phyloP scores from a whole-genome alignment of 2,113 vertebrate genomes.

The Cyanistes caeruleus region DNA sequence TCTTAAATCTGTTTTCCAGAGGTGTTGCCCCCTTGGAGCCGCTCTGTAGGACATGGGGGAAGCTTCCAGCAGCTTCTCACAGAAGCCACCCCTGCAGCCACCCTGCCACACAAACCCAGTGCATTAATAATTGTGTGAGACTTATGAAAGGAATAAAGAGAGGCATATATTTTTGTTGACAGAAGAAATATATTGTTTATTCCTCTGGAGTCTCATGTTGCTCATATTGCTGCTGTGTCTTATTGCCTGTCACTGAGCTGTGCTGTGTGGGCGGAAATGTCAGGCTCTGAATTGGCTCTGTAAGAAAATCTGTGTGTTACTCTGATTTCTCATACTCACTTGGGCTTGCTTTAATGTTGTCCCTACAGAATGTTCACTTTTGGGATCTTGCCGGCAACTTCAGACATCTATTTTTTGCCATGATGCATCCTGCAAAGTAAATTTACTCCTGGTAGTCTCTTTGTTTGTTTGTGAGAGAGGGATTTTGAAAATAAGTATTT shows the following conservation, averaged over 20 bases:
- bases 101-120: not conserved
- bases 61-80: not conserved
- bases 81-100: not conserved
- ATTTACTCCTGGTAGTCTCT: not conserved
- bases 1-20: not conserved
- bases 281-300: not conserved
- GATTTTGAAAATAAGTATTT: not conserved
- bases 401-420: not conserved
- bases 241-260: conserved; percentile 25
- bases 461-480: not conserved
- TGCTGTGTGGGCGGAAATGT: conserved; percentile 48
- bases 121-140: not conserved
- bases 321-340: not conserved
- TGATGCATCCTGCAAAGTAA: not conserved
- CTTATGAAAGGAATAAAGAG: conserved; percentile 10
- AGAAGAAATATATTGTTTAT: conserved; percentile 31
- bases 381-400: not conserved
- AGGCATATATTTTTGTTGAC: conserved; percentile 18
- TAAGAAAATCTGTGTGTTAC: not conserved
- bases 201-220: conserved; percentile 16
- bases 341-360: conserved; percentile 5
- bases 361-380: not conserved
- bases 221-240: conserved; percentile 26
- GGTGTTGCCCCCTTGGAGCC: not conserved
- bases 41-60: not conserved